Conservation (phyloP, 2,797 vertebrate species). For the Phyllotis vaccarum region DNA sequence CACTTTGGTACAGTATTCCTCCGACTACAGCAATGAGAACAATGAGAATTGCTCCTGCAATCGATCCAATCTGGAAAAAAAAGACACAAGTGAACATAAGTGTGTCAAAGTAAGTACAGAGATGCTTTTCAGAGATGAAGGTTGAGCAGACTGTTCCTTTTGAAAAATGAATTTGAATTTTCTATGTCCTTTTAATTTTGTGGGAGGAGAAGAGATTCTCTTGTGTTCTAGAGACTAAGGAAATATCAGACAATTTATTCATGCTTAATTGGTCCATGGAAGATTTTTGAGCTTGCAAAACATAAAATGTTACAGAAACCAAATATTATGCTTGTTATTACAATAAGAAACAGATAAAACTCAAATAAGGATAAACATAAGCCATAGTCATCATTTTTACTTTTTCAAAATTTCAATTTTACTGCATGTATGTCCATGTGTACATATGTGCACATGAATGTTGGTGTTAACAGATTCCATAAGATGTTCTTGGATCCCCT, state of each 20-base stretch:
- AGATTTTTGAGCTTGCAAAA: slow-evolving; percentile 11
- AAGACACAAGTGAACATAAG: background rate
- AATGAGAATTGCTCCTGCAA: slow-evolving; percentile 91
- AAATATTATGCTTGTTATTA: slow-evolving; percentile 10
- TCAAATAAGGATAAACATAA: background rate
- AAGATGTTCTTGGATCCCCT: background rate
- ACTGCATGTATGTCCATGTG: background rate
- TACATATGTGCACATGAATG: background rate
- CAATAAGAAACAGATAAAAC: background rate
- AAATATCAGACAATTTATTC: background rate
- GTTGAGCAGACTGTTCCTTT: background rate
- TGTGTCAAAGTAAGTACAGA: background rate
- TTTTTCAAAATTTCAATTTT: background rate
- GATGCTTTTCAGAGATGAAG: too few species aligned
- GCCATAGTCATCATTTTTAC: background rate
- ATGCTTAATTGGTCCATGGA: background rate
- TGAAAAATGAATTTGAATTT: background rate
- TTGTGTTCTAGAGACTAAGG: background rate
- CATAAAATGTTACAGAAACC: background rate
- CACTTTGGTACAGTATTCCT: slow-evolving; percentile 95
- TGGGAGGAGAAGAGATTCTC: background rate
- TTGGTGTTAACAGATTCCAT: background rate
- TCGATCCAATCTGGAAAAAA: slow-evolving; percentile 92
- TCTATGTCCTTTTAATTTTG: background rate
- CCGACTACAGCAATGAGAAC: slow-evolving; percentile 93